A percentile compares a stretch with the other conserved stretches of the same genome.
phyloP scores from a whole-genome alignment of 2,797 vertebrate genomes.

The Ataeniobius toweri region DNA sequence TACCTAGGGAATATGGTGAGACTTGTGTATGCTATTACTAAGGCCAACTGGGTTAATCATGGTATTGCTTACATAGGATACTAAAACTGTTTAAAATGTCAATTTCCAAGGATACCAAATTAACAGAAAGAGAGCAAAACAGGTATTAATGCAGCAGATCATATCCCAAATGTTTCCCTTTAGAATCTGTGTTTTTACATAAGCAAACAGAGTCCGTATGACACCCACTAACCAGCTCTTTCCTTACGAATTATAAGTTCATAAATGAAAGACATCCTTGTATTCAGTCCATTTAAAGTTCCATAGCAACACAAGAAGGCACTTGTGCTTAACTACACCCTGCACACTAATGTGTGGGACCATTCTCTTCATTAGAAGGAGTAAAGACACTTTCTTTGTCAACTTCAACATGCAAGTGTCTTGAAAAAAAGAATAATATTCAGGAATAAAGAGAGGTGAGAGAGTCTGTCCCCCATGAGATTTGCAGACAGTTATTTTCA shows the following conservation, averaged over 20 bases:
- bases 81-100: background rate
- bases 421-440: conserved; percentile 23
- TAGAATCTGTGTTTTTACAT: background rate
- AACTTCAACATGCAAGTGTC: conserved; percentile 28
- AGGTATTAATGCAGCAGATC: background rate
- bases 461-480: conserved; percentile 64
- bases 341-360: conserved; percentile 9
- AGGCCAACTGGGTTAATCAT: background rate
- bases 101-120: background rate
- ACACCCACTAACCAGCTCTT: background rate
- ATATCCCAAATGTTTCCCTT: background rate
- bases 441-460: conserved; percentile 57
- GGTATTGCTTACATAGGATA: background rate
- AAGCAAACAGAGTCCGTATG: background rate
- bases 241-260: background rate
- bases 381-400: conserved; percentile 34
- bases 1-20: background rate
- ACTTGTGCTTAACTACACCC: background rate
- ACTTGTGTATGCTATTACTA: background rate
- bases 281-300: background rate
- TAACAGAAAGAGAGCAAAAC: background rate
- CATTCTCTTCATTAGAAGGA: conserved; percentile 35
- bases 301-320: conserved; percentile 13
- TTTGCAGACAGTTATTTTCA: conserved; percentile 69
- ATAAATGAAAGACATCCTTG: background rate